These are phyloP conservation scores for Leuciscus idus DNA, from an alignment of 2,113 vertebrate species.

Conservation along the genomic window DNA sequence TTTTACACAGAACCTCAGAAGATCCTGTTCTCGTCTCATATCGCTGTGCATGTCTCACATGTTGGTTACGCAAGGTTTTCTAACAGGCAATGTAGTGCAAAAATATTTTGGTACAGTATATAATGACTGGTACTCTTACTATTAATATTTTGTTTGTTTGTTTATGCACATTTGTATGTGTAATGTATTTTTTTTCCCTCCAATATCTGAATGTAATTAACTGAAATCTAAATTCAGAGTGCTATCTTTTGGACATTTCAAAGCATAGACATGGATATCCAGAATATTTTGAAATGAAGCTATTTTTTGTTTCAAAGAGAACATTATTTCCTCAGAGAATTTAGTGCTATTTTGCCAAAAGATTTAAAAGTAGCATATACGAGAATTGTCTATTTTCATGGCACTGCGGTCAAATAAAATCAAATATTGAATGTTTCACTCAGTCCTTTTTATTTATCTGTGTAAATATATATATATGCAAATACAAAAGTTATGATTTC, in stretches of 20 bases:
- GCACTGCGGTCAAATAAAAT: slow-evolving; percentile 52
- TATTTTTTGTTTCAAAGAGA: slow-evolving; percentile 50
- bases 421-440: slow-evolving; percentile 25
- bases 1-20: slow-evolving; percentile 4
- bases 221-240: slow-evolving; percentile 24
- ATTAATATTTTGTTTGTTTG: slow-evolving; percentile 37
- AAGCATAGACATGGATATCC: slow-evolving; percentile 15
- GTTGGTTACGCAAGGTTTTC: slow-evolving; percentile 22
- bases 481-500: not conserved
- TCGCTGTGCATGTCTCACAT: not conserved
- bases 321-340: slow-evolving; percentile 31
- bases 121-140: slow-evolving; percentile 25
- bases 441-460: slow-evolving; percentile 11
- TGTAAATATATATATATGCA: slow-evolving; percentile 17
- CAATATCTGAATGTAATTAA: slow-evolving; percentile 42
- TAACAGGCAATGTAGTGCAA: slow-evolving; percentile 28
- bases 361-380: slow-evolving; percentile 52
- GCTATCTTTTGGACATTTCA: slow-evolving; percentile 35
- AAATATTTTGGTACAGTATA: slow-evolving; percentile 37
- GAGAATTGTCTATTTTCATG: slow-evolving; percentile 65
- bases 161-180: slow-evolving; percentile 38
- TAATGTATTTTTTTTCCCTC: slow-evolving; percentile 31
- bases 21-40: not conserved
- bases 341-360: slow-evolving; percentile 69
- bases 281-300: slow-evolving; percentile 40